Evolutionary conservation across 2,888 invertebrate species (phyloP).

Genomic region (Steinernema hermaphroditum): DNA sequence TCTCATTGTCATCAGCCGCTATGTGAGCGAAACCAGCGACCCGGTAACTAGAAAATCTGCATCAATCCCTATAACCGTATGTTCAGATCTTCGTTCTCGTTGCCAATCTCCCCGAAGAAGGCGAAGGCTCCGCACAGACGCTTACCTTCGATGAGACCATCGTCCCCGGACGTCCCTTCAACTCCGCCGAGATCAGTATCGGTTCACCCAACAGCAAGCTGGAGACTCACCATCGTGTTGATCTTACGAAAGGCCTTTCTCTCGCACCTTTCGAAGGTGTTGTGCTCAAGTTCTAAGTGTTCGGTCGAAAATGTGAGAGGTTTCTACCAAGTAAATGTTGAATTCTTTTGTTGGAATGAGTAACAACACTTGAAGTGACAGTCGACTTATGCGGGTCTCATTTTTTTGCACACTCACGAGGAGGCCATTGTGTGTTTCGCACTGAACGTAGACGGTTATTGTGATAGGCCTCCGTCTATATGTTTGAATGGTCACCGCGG

Average conservation of each 20-base stretch:
- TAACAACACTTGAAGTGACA: not conserved
- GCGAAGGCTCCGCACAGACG: conserved; percentile 24
- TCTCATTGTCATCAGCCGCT: conserved; percentile 23
- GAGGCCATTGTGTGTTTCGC: not conserved
- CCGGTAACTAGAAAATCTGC: not conserved
- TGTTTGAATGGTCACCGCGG: not conserved
- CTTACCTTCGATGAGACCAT: not conserved
- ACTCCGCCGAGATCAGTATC: not conserved
- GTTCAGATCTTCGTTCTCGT: conserved; percentile 38
- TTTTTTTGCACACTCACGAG: conserved; percentile 17
- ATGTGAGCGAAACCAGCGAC: not conserved
- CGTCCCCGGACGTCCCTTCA: not conserved
- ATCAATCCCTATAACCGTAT: conserved; percentile 8
- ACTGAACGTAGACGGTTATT: conserved; percentile 4
- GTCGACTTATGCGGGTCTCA: conserved; percentile 4
- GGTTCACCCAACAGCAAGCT: not conserved
- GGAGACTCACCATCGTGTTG: not conserved
- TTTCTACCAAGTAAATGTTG: conserved; percentile 2
- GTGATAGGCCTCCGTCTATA: not conserved
- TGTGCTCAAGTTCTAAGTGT: conserved; percentile 11
- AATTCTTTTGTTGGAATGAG: not conserved
- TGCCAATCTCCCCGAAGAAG: conserved; percentile 33
- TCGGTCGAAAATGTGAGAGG: not conserved
- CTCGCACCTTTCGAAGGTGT: conserved; percentile 20
- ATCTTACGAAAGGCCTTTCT: not conserved